phyloP scores from a whole-genome alignment of 2,888 invertebrate genomes.

The Lepidocyrtoides sp. region DNA sequence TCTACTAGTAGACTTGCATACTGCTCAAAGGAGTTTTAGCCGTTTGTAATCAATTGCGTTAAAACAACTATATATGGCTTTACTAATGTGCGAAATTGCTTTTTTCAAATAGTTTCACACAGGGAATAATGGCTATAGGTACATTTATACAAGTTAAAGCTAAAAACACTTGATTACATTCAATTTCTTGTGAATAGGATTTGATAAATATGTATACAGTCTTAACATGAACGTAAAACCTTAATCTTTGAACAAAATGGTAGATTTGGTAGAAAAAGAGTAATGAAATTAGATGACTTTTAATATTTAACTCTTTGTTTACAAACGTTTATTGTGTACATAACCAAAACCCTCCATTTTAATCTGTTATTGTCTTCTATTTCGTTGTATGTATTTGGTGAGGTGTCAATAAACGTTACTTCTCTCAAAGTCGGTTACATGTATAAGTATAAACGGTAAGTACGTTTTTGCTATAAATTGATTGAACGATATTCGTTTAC shows the following conservation, averaged over 20 bases:
- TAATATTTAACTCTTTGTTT: constrained; percentile 77
- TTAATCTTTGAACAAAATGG: constrained; percentile 57
- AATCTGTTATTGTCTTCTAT: not conserved
- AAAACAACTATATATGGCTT: too few species aligned
- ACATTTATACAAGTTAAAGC: not conserved
- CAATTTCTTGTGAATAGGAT: constrained; percentile 31
- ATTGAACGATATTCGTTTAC: not conserved
- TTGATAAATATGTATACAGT: too few species aligned
- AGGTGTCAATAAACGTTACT: constrained; percentile 4
- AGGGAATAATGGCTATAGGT: not conserved
- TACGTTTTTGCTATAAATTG: constrained; percentile 1
- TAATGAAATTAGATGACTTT: constrained; percentile 71
- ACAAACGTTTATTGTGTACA: constrained; percentile 52
- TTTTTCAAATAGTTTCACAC: constrained; percentile 50
- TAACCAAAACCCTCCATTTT: constrained; percentile 19
- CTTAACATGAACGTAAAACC: not conserved
- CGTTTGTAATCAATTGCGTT: constrained; percentile 74
- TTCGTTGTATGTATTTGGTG: not conserved
- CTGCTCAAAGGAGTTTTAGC: constrained; percentile 52
- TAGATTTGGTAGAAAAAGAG: constrained; percentile 40
- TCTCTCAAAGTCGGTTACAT: not conserved
- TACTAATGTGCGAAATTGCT: constrained; percentile 69
- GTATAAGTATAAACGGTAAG: not conserved
- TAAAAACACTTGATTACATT: constrained; percentile 50
- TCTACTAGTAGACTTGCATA: too few species aligned